Evolutionary conservation across 2,888 invertebrate genomes (phyloP).

Genomic region (Caenorhabditis sp.): DNA sequence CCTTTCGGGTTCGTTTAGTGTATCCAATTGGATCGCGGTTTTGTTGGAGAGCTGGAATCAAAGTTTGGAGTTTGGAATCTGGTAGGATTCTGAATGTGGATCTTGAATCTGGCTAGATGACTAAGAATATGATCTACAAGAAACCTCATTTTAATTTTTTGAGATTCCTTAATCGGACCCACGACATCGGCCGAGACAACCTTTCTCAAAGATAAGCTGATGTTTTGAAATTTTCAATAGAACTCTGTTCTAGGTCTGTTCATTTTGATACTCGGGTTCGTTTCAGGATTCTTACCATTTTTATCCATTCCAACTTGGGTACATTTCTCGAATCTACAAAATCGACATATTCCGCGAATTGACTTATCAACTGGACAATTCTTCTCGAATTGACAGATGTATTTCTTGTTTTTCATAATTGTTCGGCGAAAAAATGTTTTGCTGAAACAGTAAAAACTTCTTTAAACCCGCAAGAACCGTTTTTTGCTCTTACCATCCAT

Average conservation of each 20-base stretch:
- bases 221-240: no score
- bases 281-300: no score
- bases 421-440: constrained; percentile 69
- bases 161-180: no score
- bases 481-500: neutral
- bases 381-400: constrained; percentile 63
- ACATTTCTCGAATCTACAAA: constrained; percentile 65
- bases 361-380: constrained; percentile 63
- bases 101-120: no score
- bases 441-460: constrained; percentile 24
- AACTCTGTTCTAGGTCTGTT: no score
- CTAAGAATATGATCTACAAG: no score
- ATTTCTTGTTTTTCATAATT: constrained; percentile 70
- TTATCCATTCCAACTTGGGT: constrained; percentile 57
- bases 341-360: constrained; percentile 69
- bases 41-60: constrained; percentile 66
- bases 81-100: neutral
- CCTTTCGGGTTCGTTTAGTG: constrained; percentile 62
- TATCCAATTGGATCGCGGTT: constrained; percentile 71
- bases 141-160: no score
- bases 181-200: no score
- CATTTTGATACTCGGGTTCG: no score
- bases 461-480: no score
- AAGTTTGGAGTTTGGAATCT: constrained; percentile 25
- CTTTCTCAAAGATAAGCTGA: no score